Evolutionary conservation across 2,797 vertebrate species (phyloP), one percentile per base, ranked within the genome.

Genomic region (Caiman crocodilus): DNA sequence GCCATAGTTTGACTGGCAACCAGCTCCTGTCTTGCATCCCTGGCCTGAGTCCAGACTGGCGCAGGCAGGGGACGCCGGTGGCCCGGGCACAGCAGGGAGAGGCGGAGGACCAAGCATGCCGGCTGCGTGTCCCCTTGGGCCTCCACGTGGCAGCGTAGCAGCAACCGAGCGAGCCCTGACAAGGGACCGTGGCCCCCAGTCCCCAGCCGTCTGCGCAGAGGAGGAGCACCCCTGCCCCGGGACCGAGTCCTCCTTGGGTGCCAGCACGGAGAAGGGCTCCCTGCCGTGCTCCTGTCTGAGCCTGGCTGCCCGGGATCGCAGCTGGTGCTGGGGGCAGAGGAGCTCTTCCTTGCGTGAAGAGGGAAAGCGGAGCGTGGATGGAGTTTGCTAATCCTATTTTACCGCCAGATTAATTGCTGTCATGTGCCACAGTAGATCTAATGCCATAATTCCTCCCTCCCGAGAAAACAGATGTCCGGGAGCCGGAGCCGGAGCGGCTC

Each of bases 391-490:
- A 96, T 96, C 94, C 86, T 95, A 79, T 95, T 96, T 94, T 88
- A 76, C 86, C 42, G 30, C 3, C 14, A 93, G 92, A 96, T 96
- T 94, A 96, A 87, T 96, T 95, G 88, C 87, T 94, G 96, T 96
- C 92, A 88, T 94, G 91, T 90, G 96, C 90, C 94, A 91, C 88
- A 95, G 91, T 91, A 92, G 90, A 88, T 94, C 93, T 95, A 96
- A 94, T 94, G 92, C 92, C 79, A 42, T 95, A 94, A 95, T 93
- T 96, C 91, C 93, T 87, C 23, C 80, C 92, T 91, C 84, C 89
- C 91, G 94, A 90, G 90, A 60, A 94, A 91, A 96, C 94, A 96
- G 93, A 94, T 96, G 93, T 92, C 90, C 63, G 50, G 91, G 85
- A 79, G 86, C 25, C 77, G 85, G 85, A 79, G 86, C 21, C 79